phyloP scores from a whole-genome alignment of 2,113 vertebrate genomes.

The Ciconia stormi region DNA sequence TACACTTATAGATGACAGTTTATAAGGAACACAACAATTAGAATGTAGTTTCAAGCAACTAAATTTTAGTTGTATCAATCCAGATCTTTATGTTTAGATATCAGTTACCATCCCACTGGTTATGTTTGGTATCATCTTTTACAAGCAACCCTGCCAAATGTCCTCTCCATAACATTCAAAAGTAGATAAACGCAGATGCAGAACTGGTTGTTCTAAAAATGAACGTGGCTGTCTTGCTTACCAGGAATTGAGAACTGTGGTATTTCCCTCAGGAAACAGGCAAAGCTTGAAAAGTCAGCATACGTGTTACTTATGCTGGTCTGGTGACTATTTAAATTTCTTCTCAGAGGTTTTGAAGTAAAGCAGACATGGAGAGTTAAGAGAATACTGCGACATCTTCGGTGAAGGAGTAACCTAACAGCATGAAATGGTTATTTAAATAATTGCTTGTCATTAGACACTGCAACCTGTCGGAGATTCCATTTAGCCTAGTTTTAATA shows the following conservation, averaged over 20 bases:
- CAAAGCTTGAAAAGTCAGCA: neutral
- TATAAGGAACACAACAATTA: neutral
- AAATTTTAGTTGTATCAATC: neutral
- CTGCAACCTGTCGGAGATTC: neutral
- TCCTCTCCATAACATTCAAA: neutral
- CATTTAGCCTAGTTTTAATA: neutral
- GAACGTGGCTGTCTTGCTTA: neutral
- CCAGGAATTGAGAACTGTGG: neutral
- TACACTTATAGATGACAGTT: neutral
- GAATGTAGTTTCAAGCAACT: neutral
- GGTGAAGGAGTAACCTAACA: neutral
- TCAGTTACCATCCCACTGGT: neutral
- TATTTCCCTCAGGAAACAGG: slow-evolving; percentile 10
- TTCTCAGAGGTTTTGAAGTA: neutral
- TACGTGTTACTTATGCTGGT: neutral
- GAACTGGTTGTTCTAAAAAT: slow-evolving; percentile 7
- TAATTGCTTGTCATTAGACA: neutral
- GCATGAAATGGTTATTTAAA: neutral
- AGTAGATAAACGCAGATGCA: neutral
- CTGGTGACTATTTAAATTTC: neutral
- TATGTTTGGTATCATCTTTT: neutral
- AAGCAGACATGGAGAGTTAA: neutral
- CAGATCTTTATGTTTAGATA: neutral
- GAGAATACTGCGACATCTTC: neutral
- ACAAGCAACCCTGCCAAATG: neutral